These are phyloP conservation scores for Bradypodion pumilum DNA, from an alignment of 2,797 vertebrate genomes.

Conservation along the genomic window DNA sequence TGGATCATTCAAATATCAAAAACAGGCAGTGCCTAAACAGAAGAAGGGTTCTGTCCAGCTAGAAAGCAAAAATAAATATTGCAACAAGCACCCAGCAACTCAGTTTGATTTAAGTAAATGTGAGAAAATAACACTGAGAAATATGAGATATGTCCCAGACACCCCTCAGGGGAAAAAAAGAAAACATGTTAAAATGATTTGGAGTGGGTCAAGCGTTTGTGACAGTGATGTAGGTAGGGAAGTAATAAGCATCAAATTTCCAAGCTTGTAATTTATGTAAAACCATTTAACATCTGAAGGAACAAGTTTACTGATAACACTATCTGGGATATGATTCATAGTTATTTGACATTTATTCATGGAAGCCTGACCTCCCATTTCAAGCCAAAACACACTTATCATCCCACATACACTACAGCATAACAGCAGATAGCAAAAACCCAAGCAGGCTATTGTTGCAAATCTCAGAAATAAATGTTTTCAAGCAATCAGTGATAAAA, in stretches of 20 bases:
- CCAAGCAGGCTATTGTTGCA: not conserved
- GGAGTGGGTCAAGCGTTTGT: slow-evolving; percentile 19
- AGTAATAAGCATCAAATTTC: slow-evolving; percentile 16
- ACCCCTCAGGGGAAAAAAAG: not conserved
- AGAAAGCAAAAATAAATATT: no score
- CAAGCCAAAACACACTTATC: fast-evolving
- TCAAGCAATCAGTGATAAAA: not conserved
- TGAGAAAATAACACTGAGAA: slow-evolving; percentile 21
- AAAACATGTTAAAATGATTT: not conserved
- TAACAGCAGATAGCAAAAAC: slow-evolving; percentile 5
- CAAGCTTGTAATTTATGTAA: not conserved
- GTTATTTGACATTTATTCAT: not conserved
- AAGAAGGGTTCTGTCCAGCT: no score
- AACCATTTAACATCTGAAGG: slow-evolving; percentile 1
- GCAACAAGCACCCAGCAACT: slow-evolving; percentile 25
- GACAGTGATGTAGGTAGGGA: not conserved
- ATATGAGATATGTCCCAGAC: slow-evolving; percentile 1
- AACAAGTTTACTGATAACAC: slow-evolving; percentile 37
- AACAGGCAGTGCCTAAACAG: no score
- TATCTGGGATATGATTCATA: slow-evolving; percentile 12
- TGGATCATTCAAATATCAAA: no score
- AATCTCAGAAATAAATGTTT: not conserved
- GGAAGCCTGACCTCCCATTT: slow-evolving; percentile 19
- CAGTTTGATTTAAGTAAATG: not conserved
- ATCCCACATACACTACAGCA: slow-evolving; percentile 1